A percentile compares a stretch with the other conserved stretches of the same genome.
phyloP scores from a whole-genome alignment of 2,888 invertebrate species.

The Eustalomyia histrio region DNA sequence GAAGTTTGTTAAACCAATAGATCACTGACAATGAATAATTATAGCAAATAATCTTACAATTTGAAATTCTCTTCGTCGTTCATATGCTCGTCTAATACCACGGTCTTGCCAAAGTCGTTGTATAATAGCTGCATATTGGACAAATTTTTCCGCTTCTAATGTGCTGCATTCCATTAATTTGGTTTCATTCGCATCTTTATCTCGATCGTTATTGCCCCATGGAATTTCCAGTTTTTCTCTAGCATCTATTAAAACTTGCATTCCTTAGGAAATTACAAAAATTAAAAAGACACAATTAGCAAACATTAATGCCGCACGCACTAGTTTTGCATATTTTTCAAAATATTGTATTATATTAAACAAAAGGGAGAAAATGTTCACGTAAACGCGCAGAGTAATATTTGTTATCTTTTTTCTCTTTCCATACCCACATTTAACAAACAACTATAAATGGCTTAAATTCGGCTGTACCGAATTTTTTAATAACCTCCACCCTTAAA shows the following conservation, averaged over 20 bases:
- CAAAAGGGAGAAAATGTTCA: no score
- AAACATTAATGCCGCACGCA: no score
- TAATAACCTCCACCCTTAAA: no score
- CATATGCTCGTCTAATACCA: constrained; percentile 94
- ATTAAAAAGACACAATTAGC: background rate
- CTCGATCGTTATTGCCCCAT: constrained; percentile 91
- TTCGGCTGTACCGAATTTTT: no score
- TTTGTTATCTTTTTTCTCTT: no score
- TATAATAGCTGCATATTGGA: constrained; percentile 91
- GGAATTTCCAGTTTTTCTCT: constrained; percentile 94
- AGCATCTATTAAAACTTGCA: constrained; percentile 98
- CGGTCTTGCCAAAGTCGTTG: constrained; percentile 94
- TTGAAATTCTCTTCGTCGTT: constrained; percentile 97
- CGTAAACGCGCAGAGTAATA: no score
- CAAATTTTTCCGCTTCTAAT: constrained; percentile 90
- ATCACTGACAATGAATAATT: no score
- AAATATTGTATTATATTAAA: no score
- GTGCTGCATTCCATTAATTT: constrained; percentile 81
- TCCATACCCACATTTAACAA: no score
- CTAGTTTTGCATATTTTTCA: no score
- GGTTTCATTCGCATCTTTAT: constrained; percentile 89
- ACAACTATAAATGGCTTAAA: no score
- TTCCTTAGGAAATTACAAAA: constrained; percentile 78
- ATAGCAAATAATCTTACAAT: constrained; percentile 84
- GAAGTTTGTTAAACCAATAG: no score